These are phyloP conservation scores for Euura saliciscinereae DNA, from an alignment of 1,140 invertebrate genomes.

Conservation along the genomic window DNA sequence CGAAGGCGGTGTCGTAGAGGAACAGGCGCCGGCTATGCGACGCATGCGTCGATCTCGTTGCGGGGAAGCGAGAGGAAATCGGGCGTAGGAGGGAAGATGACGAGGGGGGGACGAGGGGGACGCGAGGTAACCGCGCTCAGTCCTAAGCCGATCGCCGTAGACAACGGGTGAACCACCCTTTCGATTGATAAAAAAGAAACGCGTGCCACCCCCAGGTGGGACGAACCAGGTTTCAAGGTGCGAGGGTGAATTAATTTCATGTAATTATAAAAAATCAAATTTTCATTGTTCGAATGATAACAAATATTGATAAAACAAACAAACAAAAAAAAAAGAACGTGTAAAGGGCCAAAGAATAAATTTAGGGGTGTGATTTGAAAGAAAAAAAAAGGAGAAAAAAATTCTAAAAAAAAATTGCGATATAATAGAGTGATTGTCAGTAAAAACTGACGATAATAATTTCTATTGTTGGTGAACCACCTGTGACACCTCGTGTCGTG, in stretches of 20 bases:
- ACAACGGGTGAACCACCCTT: slow-evolving; percentile 6
- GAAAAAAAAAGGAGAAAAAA: too few species aligned
- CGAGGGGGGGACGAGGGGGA: not conserved
- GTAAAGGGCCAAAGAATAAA: too few species aligned
- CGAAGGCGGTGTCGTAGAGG: too few species aligned
- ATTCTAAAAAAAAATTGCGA: too few species aligned
- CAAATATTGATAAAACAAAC: not conserved
- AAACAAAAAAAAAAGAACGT: too few species aligned
- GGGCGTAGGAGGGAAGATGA: not conserved
- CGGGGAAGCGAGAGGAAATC: not conserved
- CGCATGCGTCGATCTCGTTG: too few species aligned
- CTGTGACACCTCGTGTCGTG: too few species aligned
- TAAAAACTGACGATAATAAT: too few species aligned
- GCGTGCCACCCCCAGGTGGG: not conserved
- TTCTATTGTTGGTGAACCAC: too few species aligned
- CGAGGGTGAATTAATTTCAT: not conserved
- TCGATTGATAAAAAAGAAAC: not conserved
- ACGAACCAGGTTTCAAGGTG: not conserved
- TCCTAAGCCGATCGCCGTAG: slow-evolving; percentile 4
- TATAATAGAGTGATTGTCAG: too few species aligned
- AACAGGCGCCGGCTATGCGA: too few species aligned
- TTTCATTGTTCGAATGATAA: not conserved
- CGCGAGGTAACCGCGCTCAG: not conserved
- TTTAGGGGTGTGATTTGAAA: too few species aligned
- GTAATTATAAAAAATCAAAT: not conserved